Evolutionary conservation across 2,888 invertebrate genomes (phyloP).

Genomic region (Dynastes hyllus): DNA sequence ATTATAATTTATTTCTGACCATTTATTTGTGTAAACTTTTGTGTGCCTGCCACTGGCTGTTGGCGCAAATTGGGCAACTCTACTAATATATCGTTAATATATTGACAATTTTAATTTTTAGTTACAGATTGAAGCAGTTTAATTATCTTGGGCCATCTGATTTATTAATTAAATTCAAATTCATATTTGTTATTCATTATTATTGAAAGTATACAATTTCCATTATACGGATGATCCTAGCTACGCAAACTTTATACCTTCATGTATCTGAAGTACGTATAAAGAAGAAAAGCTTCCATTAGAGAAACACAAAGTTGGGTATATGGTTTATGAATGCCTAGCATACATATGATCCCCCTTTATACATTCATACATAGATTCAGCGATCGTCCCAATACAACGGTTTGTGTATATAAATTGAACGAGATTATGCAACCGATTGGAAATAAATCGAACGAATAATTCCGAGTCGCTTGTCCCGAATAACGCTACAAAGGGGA

Average conservation of each 20-base stretch:
- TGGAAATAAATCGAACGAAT: slow-evolving; percentile 52
- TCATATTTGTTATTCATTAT: not conserved
- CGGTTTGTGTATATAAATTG: slow-evolving; percentile 50
- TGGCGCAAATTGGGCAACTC: too few relatives aligned
- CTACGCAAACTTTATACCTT: too few relatives aligned
- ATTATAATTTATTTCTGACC: too few relatives aligned
- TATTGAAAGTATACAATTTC: not conserved
- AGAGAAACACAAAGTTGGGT: not conserved
- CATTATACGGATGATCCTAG: not conserved
- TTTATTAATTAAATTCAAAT: too few relatives aligned
- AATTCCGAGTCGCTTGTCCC: slow-evolving; percentile 49
- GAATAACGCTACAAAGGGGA: slow-evolving; percentile 48
- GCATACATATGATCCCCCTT: slow-evolving; percentile 13
- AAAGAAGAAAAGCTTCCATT: not conserved
- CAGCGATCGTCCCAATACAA: slow-evolving; percentile 2
- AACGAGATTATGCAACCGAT: slow-evolving; percentile 49
- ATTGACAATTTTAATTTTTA: too few relatives aligned
- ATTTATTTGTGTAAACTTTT: too few relatives aligned
- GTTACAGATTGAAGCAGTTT: too few relatives aligned
- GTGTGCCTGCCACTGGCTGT: too few relatives aligned
- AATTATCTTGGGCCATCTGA: too few relatives aligned
- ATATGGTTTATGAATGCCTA: not conserved
- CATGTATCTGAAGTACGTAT: not conserved
- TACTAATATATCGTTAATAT: too few relatives aligned
- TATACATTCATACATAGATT: not conserved